A percentile compares a stretch with the other conserved stretches of the same genome.
Conservation (phyloP, 2,113 vertebrate genomes). For the Apodemus speciosus region DNA sequence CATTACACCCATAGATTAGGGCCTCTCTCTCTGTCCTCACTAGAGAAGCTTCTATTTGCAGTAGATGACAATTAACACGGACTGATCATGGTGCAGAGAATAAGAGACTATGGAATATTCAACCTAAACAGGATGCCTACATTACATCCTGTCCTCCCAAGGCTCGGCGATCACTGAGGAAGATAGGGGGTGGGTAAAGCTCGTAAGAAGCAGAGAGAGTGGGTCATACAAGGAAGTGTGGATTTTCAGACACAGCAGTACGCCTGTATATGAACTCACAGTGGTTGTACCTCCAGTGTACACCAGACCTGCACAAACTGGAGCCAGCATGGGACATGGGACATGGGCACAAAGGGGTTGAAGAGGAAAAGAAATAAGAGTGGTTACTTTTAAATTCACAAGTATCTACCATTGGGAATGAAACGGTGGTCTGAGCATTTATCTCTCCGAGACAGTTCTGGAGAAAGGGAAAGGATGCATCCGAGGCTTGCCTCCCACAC, state of each 20-base stretch:
- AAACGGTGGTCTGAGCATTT: background rate
- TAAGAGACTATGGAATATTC: too few relatives aligned
- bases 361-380: constrained; percentile 6
- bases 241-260: background rate
- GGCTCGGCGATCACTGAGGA: background rate
- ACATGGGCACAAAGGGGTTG: background rate
- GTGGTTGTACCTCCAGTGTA: background rate
- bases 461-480: constrained; percentile 47
- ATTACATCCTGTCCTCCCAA: background rate
- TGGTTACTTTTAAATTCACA: constrained; percentile 42
- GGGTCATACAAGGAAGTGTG: background rate
- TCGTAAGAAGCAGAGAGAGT: background rate
- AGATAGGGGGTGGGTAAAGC: background rate
- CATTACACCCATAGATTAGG: too few relatives aligned
- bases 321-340: background rate
- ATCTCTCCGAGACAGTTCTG: constrained; percentile 17
- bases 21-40: background rate
- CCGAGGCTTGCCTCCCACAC: constrained; percentile 45
- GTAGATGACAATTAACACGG: background rate
- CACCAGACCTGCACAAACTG: background rate
- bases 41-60: background rate
- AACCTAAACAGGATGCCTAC: background rate
- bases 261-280: background rate
- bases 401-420: background rate
- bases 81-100: background rate